Evolutionary conservation across 1,140 invertebrate genomes (phyloP).

Genomic region (Campoletis sonorensis): DNA sequence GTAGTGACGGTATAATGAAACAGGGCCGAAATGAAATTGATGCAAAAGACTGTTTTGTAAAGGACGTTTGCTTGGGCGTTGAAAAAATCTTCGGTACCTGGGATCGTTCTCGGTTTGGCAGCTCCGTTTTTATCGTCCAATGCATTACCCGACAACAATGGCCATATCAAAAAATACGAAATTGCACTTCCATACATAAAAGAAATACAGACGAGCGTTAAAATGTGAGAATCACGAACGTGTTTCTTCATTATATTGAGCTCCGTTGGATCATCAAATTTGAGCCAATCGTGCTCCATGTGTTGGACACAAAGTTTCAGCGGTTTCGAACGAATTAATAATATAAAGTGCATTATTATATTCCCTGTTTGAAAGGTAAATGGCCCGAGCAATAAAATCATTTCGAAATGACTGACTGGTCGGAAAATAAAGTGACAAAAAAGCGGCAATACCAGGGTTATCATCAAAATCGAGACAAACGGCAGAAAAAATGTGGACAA

Average conservation of each 20-base stretch:
- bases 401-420: neutral
- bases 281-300: slow-evolving; percentile 57
- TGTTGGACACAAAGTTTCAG: slow-evolving; percentile 51
- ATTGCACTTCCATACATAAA: slow-evolving; percentile 55
- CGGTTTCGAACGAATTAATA: slow-evolving; percentile 12
- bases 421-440: neutral
- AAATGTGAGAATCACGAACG: slow-evolving; percentile 37
- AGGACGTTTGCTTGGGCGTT: slow-evolving; percentile 50
- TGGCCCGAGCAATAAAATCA: slow-evolving; percentile 32
- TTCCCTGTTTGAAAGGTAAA: slow-evolving; percentile 22
- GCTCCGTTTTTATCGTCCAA: slow-evolving; percentile 41
- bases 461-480: neutral
- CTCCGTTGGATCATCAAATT: slow-evolving; percentile 34
- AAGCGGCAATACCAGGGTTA: neutral
- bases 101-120: slow-evolving; percentile 55
- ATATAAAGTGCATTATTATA: slow-evolving; percentile 35
- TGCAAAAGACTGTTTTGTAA: slow-evolving; percentile 53
- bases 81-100: slow-evolving; percentile 56
- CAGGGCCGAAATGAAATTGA: slow-evolving; percentile 52
- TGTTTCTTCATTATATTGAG: slow-evolving; percentile 30
- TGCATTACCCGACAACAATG: neutral
- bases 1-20: slow-evolving; percentile 43
- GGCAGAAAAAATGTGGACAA: neutral
- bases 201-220: slow-evolving; percentile 48
- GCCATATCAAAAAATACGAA: slow-evolving; percentile 33